phyloP scores from a whole-genome alignment of 2,888 invertebrate species.

The Diarsia brunnea region DNA sequence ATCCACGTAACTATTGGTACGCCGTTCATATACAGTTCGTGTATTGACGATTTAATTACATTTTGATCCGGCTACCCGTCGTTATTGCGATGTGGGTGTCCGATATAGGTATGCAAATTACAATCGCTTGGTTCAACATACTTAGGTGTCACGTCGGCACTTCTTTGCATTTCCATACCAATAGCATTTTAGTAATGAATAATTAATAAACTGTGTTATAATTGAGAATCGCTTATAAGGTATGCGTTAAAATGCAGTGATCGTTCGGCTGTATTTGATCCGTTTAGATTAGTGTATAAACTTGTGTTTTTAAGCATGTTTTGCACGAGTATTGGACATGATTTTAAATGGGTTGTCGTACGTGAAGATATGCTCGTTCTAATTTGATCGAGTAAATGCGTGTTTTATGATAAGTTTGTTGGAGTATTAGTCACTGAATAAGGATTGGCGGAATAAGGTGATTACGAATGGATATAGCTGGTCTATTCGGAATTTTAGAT shows the following conservation, averaged over 20 bases:
- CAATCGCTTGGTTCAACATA: constrained; percentile 70
- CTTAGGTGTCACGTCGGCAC: constrained; percentile 77
- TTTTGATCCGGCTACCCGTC: constrained; percentile 86
- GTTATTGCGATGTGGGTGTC: constrained; percentile 89
- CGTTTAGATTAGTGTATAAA: constrained; percentile 23
- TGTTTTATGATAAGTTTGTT: constrained; percentile 38
- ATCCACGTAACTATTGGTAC: constrained; percentile 78
- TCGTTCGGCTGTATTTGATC: constrained; percentile 28
- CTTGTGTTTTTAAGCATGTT: constrained; percentile 31
- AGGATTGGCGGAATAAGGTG: neutral
- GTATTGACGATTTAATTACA: constrained; percentile 90
- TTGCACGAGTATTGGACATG: constrained; percentile 42
- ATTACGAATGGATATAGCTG: neutral
- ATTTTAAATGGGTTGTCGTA: constrained; percentile 44
- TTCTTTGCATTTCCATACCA: constrained; percentile 78
- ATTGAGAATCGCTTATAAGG: constrained; percentile 60
- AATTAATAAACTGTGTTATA: constrained; percentile 69
- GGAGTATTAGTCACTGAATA: constrained; percentile 8
- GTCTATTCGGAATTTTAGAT: neutral
- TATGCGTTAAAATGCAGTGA: constrained; percentile 57
- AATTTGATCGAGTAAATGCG: constrained; percentile 34
- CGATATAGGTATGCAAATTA: constrained; percentile 87
- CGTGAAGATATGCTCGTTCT: constrained; percentile 49
- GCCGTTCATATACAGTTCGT: constrained; percentile 86
- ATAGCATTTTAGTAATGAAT: constrained; percentile 70